Conservation (phyloP, 2,888 invertebrate genomes). For the Chrysotoxum bicinctum region DNA sequence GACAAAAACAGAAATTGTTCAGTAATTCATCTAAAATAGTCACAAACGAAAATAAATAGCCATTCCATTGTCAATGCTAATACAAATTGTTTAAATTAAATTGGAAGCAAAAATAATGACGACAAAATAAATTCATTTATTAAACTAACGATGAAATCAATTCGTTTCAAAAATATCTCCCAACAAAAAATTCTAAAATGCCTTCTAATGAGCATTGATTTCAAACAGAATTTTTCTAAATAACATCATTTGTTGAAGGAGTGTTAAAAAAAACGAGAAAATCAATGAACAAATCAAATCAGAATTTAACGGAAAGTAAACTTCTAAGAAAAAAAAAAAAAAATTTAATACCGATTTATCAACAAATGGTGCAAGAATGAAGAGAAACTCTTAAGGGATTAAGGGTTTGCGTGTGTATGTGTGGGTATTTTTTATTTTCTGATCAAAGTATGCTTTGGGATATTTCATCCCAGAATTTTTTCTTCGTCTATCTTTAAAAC, state of each 20-base stretch:
- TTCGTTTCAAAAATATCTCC: too few species aligned
- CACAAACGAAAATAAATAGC: too few species aligned
- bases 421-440: background rate
- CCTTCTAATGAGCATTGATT: background rate
- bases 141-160: too few species aligned
- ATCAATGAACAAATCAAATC: background rate
- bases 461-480: background rate
- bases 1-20: too few species aligned
- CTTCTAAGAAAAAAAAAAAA: background rate
- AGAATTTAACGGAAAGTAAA: background rate
- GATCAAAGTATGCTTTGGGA: background rate
- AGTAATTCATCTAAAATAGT: too few species aligned
- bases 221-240: background rate
- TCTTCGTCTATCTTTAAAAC: background rate
- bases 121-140: too few species aligned
- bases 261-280: background rate
- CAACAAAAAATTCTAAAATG: background rate
- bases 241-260: background rate
- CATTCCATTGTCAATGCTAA: too few species aligned
- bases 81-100: too few species aligned
- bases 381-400: background rate
- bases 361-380: background rate
- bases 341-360: background rate
- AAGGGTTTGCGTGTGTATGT: background rate
- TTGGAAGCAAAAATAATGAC: too few species aligned